These are phyloP conservation scores for Melitaea athalia DNA, from an alignment of 2,888 invertebrate genomes.

Conservation along the genomic window DNA sequence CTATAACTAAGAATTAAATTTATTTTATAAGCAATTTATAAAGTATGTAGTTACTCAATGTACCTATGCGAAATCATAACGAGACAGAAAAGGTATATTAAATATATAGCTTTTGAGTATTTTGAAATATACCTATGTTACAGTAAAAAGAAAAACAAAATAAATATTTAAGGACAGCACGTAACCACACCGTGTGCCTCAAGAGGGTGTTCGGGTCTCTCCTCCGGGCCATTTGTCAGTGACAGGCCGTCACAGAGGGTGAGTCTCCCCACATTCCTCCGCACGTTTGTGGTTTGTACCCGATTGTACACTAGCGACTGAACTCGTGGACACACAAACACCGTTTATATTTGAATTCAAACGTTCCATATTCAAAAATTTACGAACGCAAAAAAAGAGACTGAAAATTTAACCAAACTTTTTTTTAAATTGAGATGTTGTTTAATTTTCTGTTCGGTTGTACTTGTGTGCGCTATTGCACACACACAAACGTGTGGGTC, in stretches of 20 bases:
- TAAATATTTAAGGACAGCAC: conserved; percentile 34
- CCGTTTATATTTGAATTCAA: conserved; percentile 22
- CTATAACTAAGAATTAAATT: no score
- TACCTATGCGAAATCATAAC: no score
- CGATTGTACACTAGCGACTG: conserved; percentile 59
- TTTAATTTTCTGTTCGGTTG: conserved; percentile 2
- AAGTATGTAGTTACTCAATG: no score
- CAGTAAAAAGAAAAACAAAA: neutral
- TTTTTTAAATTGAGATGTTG: neutral
- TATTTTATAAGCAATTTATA: no score
- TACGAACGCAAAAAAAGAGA: neutral
- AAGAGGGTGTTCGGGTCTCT: conserved; percentile 76
- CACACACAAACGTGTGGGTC: conserved; percentile 50
- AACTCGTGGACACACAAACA: conserved; percentile 39
- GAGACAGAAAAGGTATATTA: no score
- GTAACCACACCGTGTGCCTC: conserved; percentile 47
- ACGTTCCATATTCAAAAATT: conserved; percentile 16
- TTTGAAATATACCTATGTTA: no score
- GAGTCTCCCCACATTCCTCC: conserved; percentile 56
- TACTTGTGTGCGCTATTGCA: conserved; percentile 16
- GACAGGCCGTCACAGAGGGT: conserved; percentile 72
- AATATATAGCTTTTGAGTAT: no score
- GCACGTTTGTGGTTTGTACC: conserved; percentile 63
- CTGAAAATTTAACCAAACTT: neutral
- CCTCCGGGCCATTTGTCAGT: conserved; percentile 81